Percentiles rank a stretch among this genome's conserved stretches.
Evolutionary conservation across 2,113 vertebrate species (phyloP).

Genomic region (Saimiri boliviensis): DNA sequence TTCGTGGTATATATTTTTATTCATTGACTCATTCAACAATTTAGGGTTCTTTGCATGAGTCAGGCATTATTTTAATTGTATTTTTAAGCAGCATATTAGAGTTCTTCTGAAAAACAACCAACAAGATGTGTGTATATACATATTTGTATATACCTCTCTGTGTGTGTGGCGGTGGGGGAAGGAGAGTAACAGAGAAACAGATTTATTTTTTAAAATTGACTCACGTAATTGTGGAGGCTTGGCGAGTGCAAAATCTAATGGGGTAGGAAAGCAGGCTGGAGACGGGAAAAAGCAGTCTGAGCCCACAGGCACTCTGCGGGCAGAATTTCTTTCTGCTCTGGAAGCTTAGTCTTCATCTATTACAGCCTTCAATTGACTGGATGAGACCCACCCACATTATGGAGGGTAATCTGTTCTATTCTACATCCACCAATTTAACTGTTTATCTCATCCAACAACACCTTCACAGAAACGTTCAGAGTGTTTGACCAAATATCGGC

Average conservation of each 20-base stretch:
- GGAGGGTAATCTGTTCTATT: neutral
- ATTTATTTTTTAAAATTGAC: neutral
- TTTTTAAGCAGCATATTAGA: neutral
- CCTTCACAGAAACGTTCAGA: neutral
- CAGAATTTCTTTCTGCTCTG: neutral
- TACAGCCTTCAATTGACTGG: neutral
- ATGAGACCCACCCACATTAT: neutral
- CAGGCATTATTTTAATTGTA: neutral
- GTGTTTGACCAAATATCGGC: neutral
- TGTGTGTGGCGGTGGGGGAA: neutral
- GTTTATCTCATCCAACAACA: neutral
- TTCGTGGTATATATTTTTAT: neutral
- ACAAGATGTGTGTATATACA: neutral
- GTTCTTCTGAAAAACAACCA: neutral
- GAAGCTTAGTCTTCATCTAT: neutral
- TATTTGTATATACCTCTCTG: neutral
- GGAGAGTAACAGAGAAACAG: neutral
- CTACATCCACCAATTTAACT: neutral
- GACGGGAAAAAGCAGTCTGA: neutral
- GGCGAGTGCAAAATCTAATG: neutral
- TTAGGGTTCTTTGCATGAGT: neutral
- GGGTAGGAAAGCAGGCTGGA: neutral
- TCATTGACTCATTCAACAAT: conserved; percentile 4
- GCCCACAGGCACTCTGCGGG: neutral
- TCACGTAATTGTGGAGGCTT: neutral